Conservation (phyloP, 2,113 vertebrate species). For the Drymodes brunneopygia region DNA sequence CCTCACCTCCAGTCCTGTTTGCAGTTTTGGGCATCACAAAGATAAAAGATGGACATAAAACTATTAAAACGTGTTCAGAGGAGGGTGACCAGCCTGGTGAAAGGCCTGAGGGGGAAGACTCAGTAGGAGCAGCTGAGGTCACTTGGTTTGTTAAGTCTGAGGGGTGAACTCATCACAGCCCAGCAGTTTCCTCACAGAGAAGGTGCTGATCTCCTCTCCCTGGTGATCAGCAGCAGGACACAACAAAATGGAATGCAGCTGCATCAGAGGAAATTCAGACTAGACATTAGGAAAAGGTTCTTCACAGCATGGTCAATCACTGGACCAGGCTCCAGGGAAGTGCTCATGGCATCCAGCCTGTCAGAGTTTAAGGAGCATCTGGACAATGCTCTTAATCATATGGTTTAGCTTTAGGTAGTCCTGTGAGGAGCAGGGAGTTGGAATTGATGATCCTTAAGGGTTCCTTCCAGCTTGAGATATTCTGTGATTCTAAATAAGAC, state of each 20-base stretch:
- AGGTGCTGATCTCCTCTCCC: not conserved
- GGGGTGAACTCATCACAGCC: not conserved
- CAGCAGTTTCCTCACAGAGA: not conserved
- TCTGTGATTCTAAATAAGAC: not conserved
- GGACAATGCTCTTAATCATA: not conserved
- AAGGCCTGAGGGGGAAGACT: not conserved
- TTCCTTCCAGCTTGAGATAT: not conserved
- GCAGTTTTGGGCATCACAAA: not conserved
- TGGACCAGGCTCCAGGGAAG: not conserved
- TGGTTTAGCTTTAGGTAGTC: not conserved
- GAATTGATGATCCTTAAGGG: not conserved
- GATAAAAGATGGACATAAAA: not conserved
- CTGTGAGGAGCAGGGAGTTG: not conserved
- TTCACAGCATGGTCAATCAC: not conserved
- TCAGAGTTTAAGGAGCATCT: not conserved
- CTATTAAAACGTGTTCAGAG: not conserved
- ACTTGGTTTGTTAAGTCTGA: not conserved
- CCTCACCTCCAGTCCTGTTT: not conserved
- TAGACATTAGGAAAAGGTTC: not conserved
- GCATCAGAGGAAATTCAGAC: not conserved
- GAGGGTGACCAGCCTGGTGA: not conserved
- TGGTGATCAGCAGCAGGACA: not conserved
- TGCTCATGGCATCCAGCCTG: not conserved
- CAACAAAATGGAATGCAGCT: not conserved
- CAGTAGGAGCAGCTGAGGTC: not conserved